Percentiles rank a stretch among this genome's conserved stretches.
Evolutionary conservation across 1,140 invertebrate species (phyloP).

Genomic region (Tetragnatha versicolor): DNA sequence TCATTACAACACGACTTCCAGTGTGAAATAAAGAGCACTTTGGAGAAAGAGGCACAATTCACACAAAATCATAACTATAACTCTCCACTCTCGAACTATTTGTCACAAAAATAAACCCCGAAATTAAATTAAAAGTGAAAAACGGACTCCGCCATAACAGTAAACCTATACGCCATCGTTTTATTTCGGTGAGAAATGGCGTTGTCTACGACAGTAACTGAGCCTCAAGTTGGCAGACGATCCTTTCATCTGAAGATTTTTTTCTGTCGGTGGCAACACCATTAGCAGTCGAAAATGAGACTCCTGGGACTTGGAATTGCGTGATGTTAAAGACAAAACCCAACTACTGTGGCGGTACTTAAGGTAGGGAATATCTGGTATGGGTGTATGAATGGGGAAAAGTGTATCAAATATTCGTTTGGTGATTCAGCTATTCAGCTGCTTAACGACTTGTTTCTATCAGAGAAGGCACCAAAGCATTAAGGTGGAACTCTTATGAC

Average conservation of each 20-base stretch:
- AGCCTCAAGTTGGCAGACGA: slow-evolving; percentile 23
- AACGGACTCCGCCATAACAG: not conserved
- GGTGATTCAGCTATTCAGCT: not conserved
- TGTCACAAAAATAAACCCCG: not conserved
- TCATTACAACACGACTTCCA: too few species aligned
- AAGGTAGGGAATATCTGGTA: not conserved
- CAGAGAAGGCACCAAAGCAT: not conserved
- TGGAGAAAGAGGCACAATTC: too few species aligned
- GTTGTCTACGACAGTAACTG: slow-evolving; percentile 6
- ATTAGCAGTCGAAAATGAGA: slow-evolving; percentile 27
- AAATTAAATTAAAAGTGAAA: slow-evolving; percentile 21
- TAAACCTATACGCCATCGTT: not conserved
- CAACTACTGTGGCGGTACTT: slow-evolving; percentile 9
- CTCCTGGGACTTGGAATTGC: slow-evolving; percentile 12
- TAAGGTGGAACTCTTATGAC: not conserved
- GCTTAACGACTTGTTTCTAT: not conserved
- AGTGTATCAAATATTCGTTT: not conserved
- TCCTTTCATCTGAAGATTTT: slow-evolving; percentile 5
- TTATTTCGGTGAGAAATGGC: slow-evolving; percentile 12
- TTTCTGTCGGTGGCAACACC: not conserved
- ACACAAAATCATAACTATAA: too few species aligned
- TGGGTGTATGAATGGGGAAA: not conserved
- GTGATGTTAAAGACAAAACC: not conserved
- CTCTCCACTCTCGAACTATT: too few species aligned
- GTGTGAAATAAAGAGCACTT: too few species aligned